A percentile compares a stretch with the other conserved stretches of the same genome.
These are phyloP conservation scores for Anguilla japonica DNA, from an alignment of 2,113 vertebrate genomes.

Conservation along the genomic window DNA sequence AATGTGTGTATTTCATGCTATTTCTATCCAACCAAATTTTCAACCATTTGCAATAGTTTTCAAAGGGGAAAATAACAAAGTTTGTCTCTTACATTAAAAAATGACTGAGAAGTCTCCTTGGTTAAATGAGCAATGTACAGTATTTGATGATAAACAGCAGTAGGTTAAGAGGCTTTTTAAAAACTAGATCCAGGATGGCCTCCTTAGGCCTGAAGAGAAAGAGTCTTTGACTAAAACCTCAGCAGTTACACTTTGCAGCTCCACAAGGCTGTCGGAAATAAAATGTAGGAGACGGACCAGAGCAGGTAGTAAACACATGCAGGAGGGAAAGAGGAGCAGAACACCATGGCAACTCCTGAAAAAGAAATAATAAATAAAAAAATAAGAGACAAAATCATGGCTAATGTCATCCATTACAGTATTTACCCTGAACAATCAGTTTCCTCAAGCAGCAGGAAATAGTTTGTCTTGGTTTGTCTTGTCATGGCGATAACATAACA, in stretches of 20 bases:
- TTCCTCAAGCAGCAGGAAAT: background rate
- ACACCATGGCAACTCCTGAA: slow-evolving; percentile 76
- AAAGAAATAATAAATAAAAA: slow-evolving; percentile 11
- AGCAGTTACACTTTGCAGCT: slow-evolving; percentile 69
- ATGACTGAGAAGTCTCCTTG: too few relatives aligned
- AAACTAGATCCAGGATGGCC: slow-evolving; percentile 31
- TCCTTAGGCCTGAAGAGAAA: slow-evolving; percentile 31
- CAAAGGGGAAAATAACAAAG: too few relatives aligned
- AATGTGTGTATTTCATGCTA: too few relatives aligned
- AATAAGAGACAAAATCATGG: background rate
- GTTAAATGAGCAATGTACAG: too few relatives aligned
- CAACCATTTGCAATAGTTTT: too few relatives aligned
- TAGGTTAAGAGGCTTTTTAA: slow-evolving; percentile 38
- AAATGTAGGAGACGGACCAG: slow-evolving; percentile 89
- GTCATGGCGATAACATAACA: background rate
- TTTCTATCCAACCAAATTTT: too few relatives aligned
- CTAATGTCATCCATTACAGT: too few relatives aligned
- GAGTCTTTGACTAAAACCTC: slow-evolving; percentile 6
- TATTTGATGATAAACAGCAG: slow-evolving; percentile 35
- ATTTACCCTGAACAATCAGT: too few relatives aligned
- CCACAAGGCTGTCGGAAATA: slow-evolving; percentile 86
- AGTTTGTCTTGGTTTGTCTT: background rate
- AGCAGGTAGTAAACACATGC: slow-evolving; percentile 83
- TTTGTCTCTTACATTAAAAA: too few relatives aligned
- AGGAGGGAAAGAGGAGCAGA: slow-evolving; percentile 72